Evolutionary conservation across 2,888 invertebrate genomes (phyloP).

Genomic region (Ophraella communa): DNA sequence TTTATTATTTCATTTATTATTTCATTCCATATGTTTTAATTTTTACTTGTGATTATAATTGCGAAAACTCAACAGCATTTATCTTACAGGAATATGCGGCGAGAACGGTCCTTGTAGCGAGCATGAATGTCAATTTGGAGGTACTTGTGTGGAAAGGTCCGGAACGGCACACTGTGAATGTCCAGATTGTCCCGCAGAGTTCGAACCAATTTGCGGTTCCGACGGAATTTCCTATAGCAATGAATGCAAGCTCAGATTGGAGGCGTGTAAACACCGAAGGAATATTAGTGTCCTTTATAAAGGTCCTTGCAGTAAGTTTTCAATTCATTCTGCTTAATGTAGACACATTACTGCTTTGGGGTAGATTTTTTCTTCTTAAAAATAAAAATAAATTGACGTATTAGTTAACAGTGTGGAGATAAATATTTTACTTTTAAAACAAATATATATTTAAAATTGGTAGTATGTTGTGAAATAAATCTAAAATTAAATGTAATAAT

Average conservation of each 20-base stretch:
- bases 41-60: too few relatives aligned
- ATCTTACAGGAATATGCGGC: conserved; percentile 64
- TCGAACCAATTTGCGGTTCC: conserved; percentile 83
- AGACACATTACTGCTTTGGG: too few relatives aligned
- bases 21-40: too few relatives aligned
- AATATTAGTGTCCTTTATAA: conserved; percentile 79
- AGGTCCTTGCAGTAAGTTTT: conserved; percentile 84
- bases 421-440: too few relatives aligned
- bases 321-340: not conserved
- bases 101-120: conserved; percentile 72
- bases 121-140: conserved; percentile 78
- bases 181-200: conserved; percentile 82
- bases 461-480: too few relatives aligned
- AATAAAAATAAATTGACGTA: too few relatives aligned
- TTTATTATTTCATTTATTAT: too few relatives aligned
- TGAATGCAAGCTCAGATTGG: conserved; percentile 80
- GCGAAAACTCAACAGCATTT: too few relatives aligned
- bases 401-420: too few relatives aligned
- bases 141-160: conserved; percentile 72
- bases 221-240: conserved; percentile 85
- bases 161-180: conserved; percentile 82
- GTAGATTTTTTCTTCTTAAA: too few relatives aligned
- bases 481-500: too few relatives aligned
- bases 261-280: conserved; percentile 77
- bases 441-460: too few relatives aligned